Evolutionary conservation across 53 echinoderm and acorn worm genomes (phyloP), one percentile per base, ranked within the genome.

Genomic region (Temnopleurus reevesii): DNA sequence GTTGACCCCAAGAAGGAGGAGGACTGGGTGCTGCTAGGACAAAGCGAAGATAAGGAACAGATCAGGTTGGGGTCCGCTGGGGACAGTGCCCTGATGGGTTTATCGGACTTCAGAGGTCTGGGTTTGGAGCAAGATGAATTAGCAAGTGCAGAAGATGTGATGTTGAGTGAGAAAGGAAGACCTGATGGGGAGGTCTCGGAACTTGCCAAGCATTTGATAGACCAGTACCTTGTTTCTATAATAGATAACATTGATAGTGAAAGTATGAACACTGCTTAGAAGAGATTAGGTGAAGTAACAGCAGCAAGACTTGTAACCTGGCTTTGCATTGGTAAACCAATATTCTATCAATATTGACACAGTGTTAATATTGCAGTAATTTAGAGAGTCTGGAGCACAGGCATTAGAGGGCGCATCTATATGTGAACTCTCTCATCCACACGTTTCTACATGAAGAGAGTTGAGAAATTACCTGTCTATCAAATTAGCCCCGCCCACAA

Each of bases 181-280:
- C 8, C 12, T n/a, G 53, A 65, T 3, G 54, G 31, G 18, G 53
- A 87, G 36, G 66, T 71, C 10, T 87, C 88, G 4, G 51, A 66
- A 15, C 30, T 87, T 49, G 88, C 88, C 88, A 87, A 53, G 25
- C 88, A 87, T 46, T 26, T 87, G 30, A 54, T 87, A 31, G 88
- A 87, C 27, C 88, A 66, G 34, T 87, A 71, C 24, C 88, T 87
- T 15, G 31, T 66, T 30, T 87, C 71, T 21, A 71, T 87, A 33
- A 33, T 66, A 33, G 66, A 87, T 17, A 66, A 66, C 66, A 86
- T 60, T 41, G 71, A 71, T n/a, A 41, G n/a, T n/a, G 36, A 41
- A 23, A 71, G 21, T 8, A 21, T 6, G 35, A 35, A 66, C 66
- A 36, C n/a, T 4, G 18, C 63, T n/a, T n/a, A n/a, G n/a, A n/a